Evolutionary conservation across 1,140 invertebrate genomes (phyloP), one percentile per base, ranked within the genome.

Genomic region (Leucophenga varia): DNA sequence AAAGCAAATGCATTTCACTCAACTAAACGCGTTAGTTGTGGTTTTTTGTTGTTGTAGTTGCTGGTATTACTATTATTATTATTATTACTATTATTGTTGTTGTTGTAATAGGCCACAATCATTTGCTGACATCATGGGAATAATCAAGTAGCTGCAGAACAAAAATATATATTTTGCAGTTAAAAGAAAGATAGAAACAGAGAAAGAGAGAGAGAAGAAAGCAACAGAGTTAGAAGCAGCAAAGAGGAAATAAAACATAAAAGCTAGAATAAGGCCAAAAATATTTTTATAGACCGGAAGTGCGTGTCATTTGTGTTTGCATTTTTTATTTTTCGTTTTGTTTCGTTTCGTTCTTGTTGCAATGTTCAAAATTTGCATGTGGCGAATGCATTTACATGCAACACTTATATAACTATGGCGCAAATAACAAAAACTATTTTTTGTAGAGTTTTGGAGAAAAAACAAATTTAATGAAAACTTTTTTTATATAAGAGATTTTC

Each of bases 161-260:
- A 37, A 14, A 37, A 9, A 37, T n/a, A n/a, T n/a, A n/a, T n/a
- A n/a, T n/a, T n/a, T n/a, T n/a, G n/a, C 16, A 37, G 18, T 8
- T 3, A 37, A 35, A n/a, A 45, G 12, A 16, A 43, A 54, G 47
- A 60, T 50, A 52, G 43, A 44, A 39, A 40, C 51, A 49, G 64
- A 57, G 64, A 67, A 60, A 68, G 59, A 68, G 64, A 37, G 8
- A 17, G 14, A 10, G 35, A 14, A 37, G 13, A 67, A 68, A 68
- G 64, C 56, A 60, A 47, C 43, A 61, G 20, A 3, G 19, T 3
- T 2, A 25, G 25, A 17, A 14, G 50, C 39, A 43, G 14, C 34
- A 36, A 21, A 16, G 16, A 42, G 40, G 28, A 42, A 42, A 14
- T 22, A 42, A 17, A 42, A 42, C n/a, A 22, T 25, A 22, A 28